Conservation (phyloP, 2,797 vertebrate genomes). For the Pipistrellus nathusii region DNA sequence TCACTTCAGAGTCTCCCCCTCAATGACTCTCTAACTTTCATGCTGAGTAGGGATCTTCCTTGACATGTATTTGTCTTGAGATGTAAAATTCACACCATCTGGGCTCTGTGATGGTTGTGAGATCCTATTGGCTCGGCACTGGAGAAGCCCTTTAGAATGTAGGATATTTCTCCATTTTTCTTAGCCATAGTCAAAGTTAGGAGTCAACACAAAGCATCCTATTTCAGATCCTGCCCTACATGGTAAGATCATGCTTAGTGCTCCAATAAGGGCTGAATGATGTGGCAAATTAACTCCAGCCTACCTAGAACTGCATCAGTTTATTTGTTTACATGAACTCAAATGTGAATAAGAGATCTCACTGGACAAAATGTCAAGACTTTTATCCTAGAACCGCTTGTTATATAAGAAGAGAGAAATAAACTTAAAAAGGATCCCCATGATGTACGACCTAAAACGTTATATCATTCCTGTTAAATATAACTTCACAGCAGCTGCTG, state of each 20-base stretch:
- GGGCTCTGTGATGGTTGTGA: neutral
- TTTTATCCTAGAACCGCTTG: neutral
- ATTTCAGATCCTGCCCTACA: neutral
- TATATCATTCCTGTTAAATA: neutral
- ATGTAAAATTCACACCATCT: too few species aligned
- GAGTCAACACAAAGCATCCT: neutral
- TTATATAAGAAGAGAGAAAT: neutral
- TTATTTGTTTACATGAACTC: neutral
- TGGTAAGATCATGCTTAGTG: neutral
- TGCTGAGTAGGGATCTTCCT: neutral
- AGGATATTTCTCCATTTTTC: neutral
- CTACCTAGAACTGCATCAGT: neutral
- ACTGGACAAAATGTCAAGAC: neutral
- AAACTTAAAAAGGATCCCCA: neutral
- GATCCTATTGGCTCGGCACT: neutral
- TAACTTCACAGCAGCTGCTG: neutral
- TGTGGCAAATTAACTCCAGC: neutral
- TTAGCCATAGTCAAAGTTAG: neutral
- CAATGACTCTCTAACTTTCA: neutral
- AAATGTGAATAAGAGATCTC: neutral
- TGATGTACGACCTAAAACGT: neutral
- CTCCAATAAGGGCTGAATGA: neutral
- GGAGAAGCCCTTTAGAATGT: neutral
- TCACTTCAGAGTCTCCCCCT: neutral
- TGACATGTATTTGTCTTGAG: too few species aligned